These are phyloP conservation scores for Pseudomyrmex sp. DNA, from an alignment of 1,140 invertebrate genomes.

Conservation along the genomic window DNA sequence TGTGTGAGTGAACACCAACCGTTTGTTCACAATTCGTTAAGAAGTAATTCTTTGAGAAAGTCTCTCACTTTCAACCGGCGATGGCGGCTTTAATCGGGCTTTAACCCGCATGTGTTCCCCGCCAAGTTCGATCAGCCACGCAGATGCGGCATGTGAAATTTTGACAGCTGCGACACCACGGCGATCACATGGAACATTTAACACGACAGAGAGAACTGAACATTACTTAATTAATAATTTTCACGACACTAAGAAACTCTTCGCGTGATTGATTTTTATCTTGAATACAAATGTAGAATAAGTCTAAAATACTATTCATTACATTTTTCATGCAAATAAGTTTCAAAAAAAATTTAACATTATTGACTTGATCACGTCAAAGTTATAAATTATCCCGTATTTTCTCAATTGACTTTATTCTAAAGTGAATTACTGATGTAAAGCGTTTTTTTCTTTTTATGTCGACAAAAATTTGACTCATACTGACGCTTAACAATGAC, in stretches of 20 bases:
- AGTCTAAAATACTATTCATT: not conserved
- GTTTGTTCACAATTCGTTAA: slow-evolving; percentile 5
- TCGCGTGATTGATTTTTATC: no score
- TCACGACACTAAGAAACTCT: no score
- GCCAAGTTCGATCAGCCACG: slow-evolving; percentile 6
- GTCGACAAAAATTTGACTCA: slow-evolving; percentile 47
- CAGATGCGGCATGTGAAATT: slow-evolving; percentile 37
- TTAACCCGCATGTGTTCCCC: slow-evolving; percentile 30
- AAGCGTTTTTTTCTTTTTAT: not conserved
- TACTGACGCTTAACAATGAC: slow-evolving; percentile 70
- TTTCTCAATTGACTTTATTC: not conserved
- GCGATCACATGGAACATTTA: not conserved
- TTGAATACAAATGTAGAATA: not conserved
- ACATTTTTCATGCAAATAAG: not conserved
- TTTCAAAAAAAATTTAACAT: slow-evolving; percentile 30
- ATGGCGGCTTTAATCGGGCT: slow-evolving; percentile 32
- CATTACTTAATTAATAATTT: slow-evolving; percentile 18
- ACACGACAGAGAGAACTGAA: not conserved
- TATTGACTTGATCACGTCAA: slow-evolving; percentile 24
- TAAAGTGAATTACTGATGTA: not conserved
- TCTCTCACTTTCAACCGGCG: slow-evolving; percentile 3
- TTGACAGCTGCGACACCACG: slow-evolving; percentile 27
- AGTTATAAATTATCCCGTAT: no score
- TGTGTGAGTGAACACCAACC: not conserved
- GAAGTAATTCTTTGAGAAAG: slow-evolving; percentile 12